Conservation (phyloP, 2,888 invertebrate species). For the Phyllotreta cruciferae region DNA sequence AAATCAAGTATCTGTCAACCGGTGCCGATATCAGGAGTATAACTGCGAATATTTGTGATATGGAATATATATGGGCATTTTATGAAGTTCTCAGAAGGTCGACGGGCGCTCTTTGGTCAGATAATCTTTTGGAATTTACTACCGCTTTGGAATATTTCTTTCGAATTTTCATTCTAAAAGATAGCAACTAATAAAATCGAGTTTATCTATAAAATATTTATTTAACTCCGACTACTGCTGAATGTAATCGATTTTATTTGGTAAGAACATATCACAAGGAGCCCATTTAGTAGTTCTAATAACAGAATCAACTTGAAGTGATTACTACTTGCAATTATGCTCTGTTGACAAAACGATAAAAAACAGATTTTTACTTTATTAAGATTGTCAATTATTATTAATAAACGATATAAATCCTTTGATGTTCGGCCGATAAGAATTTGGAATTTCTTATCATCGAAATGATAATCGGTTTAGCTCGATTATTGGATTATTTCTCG, state of each 20-base stretch:
- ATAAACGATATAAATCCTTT: constrained; percentile 20
- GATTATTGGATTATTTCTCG: constrained; percentile 23
- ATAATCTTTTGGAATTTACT: constrained; percentile 44
- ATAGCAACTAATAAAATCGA: too few relatives aligned
- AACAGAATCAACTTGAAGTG: constrained; percentile 8
- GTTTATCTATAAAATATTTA: too few relatives aligned
- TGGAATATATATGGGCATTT: constrained; percentile 51
- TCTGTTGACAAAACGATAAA: constrained; percentile 14
- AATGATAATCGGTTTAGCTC: constrained; percentile 21
- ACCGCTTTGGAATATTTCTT: constrained; percentile 25
- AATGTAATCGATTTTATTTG: too few relatives aligned
- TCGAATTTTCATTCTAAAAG: constrained; percentile 1
- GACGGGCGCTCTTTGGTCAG: constrained; percentile 33
- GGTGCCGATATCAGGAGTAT: constrained; percentile 46
- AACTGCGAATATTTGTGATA: constrained; percentile 47
- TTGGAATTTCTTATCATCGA: constrained; percentile 16
- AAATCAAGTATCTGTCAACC: constrained; percentile 48
- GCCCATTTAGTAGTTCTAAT: constrained; percentile 1
- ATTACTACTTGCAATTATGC: constrained; percentile 18
- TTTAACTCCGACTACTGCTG: too few relatives aligned
- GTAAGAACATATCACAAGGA: neutral
- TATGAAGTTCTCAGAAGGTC: constrained; percentile 45
- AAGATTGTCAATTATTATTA: constrained; percentile 13
- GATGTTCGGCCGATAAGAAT: constrained; percentile 26
- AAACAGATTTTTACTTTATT: constrained; percentile 4